Conservation (phyloP, 2,888 invertebrate species). For the Drosophila algonquin region DNA sequence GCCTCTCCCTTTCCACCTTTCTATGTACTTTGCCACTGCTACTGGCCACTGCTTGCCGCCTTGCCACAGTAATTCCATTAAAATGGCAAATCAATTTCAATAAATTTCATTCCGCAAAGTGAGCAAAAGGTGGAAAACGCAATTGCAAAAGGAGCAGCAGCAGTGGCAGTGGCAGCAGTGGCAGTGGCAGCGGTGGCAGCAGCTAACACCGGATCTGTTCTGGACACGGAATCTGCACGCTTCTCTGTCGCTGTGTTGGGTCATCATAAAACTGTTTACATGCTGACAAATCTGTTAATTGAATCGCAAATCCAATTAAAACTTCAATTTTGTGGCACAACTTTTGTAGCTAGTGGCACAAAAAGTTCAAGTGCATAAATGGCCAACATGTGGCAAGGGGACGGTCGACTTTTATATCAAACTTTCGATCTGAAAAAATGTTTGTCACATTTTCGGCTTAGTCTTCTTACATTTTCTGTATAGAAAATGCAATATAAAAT, state of each 20-base stretch:
- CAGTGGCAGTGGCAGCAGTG: constrained; percentile 21
- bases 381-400: constrained; percentile 62
- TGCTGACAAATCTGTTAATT: constrained; percentile 82
- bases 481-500: constrained; percentile 63
- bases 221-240: constrained; percentile 1
- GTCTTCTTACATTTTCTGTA: constrained; percentile 4
- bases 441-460: constrained; percentile 1
- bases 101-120: constrained; percentile 67
- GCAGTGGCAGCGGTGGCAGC: constrained; percentile 15
- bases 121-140: constrained; percentile 51
- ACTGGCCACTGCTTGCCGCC: neutral
- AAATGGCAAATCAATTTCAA: constrained; percentile 80
- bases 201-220: constrained; percentile 37
- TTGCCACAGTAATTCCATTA: constrained; percentile 73
- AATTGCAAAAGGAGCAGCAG: constrained; percentile 46
- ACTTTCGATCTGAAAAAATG: constrained; percentile 25
- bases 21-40: neutral
- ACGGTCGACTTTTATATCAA: constrained; percentile 33
- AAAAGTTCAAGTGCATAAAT: constrained; percentile 74
- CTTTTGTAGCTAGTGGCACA: constrained; percentile 52
- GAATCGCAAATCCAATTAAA: constrained; percentile 83
- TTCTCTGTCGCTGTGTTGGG: constrained; percentile 21
- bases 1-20: too few relatives aligned
- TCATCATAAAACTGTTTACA: constrained; percentile 75
- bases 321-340: constrained; percentile 73